phyloP scores from a whole-genome alignment of 2,888 invertebrate genomes.

The Cylindroiulus punctatus region DNA sequence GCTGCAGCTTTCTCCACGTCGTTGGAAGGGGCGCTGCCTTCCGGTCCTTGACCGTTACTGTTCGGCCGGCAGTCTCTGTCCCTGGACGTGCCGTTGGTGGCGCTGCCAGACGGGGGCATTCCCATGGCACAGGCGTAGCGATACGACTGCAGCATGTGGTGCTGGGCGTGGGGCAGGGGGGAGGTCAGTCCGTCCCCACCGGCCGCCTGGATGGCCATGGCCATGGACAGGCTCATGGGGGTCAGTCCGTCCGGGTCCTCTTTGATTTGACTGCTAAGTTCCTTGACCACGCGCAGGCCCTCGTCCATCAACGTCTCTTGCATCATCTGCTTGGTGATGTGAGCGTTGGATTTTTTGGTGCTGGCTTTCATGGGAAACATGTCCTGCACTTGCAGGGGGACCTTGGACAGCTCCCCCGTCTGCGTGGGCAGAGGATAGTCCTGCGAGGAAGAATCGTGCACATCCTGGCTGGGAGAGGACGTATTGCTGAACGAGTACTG shows the following conservation, averaged over 20 bases:
- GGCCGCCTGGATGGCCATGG: conserved; percentile 40
- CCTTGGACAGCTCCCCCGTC: conserved; percentile 48
- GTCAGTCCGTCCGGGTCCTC: conserved; percentile 59
- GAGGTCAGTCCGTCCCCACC: conserved; percentile 5
- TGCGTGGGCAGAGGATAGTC: conserved; percentile 63
- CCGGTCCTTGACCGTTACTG: conserved; percentile 53
- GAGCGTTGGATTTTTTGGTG: conserved; percentile 60
- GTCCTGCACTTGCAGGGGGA: conserved; percentile 58
- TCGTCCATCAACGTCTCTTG: conserved; percentile 68
- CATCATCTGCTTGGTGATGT: conserved; percentile 63
- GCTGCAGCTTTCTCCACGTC: conserved; percentile 58
- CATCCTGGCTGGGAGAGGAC: conserved; percentile 61
- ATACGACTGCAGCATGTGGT: conserved; percentile 55
- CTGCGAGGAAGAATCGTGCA: conserved; percentile 73
- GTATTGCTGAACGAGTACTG: conserved; percentile 82
- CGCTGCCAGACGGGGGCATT: conserved; percentile 35
- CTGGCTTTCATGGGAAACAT: conserved; percentile 57
- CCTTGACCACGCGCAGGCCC: conserved; percentile 68
- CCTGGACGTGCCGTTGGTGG: conserved; percentile 51
- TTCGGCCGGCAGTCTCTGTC: conserved; percentile 54
- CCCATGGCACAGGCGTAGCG: conserved; percentile 55
- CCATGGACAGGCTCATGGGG: conserved; percentile 17
- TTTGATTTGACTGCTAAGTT: conserved; percentile 62
- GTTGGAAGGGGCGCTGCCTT: conserved; percentile 50
- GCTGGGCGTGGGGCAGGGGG: conserved; percentile 46